Evolutionary conservation across 1,140 invertebrate species (phyloP), one percentile per base, ranked within the genome.

Genomic region (Drosophila ananassae): DNA sequence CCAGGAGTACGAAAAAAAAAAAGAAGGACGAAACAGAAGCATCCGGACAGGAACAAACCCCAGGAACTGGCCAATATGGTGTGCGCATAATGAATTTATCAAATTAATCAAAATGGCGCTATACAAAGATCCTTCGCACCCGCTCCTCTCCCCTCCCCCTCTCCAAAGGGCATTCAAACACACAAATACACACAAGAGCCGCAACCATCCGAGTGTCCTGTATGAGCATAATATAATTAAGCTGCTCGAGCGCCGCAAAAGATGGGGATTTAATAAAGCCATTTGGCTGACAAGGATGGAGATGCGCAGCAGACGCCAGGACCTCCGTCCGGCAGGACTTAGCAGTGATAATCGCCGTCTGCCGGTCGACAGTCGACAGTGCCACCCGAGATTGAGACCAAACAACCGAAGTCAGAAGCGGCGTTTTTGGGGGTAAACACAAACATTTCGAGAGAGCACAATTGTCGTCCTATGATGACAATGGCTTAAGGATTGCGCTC

Each of bases 201-300:
- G 32, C 52, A 61, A 58, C 7, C 60, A 25, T 58, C 25, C 60
- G 39, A 63, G 47, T 69, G 37, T 58, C 50, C 58, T 77, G 82
- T 75, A 64, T 73, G 67, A 60, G 74, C 68, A 68, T 87, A 89
- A 89, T 89, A 73, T 77, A 89, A 89, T 89, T 89, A 89, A 89
- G 83, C 64, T 72, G 53, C 47, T 68, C 85, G 82, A 56, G 59
- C 71, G 72, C 54, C 72, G 39, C 82, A 68, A 78, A 47, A 72
- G 80, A 87, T 87, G 77, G 69, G 74, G 83, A 87, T 82, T 87
- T 87, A 89, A 87, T 87, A 87, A 87, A 89, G 83, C 79, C 79
- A 87, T 89, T 87, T 82, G 59, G 63, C 71, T 73, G 77, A 75
- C 73, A 61, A 55, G 72, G 44, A 76, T 76, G 62, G 39, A 57